Evolutionary conservation across 2,113 vertebrate genomes (phyloP), one percentile per base, ranked within the genome.

Genomic region (Gymnarchus niloticus): DNA sequence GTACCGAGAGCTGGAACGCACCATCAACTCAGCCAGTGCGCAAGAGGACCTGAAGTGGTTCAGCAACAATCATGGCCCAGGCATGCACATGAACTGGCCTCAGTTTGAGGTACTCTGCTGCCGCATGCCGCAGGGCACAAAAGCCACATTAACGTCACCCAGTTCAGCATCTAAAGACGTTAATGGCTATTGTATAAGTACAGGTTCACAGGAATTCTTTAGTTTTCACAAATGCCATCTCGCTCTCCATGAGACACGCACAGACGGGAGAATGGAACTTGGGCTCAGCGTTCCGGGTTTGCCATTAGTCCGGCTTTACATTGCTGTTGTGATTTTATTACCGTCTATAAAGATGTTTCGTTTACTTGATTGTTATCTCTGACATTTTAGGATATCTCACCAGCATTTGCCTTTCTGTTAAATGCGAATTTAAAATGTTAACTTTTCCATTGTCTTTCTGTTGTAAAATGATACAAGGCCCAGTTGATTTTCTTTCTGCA

Each of bases 51-150:
- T 99, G n/a, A 95, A 95, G 89, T 99, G 96, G 97, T 99, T 99
- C 93, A 96, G 93, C 88, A 95, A 91, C 91, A 92, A 85, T 89
- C 94, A 95, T 0, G 98, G 98, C 46, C 97, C 97, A 0, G 97
- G 95, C 83, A 99, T 99, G 98, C 95, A 95, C 89, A 99, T 98
- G 97, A 99, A 96, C 91, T 98, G 98, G 98, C 98, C 97, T 41
- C 96, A 97, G 93, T 97, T 99, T 61, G 97, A 99, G 97, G 98
- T 99, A 91, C 44, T 23, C 9, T 80, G 46, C 17, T 37, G 44
- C 19, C 52, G 12, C 19, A 84, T 6, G 21, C 65, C 33, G 4
- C 33, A 37, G 33, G 14, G 14, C 65, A 14, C 19, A 17, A 33
- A 37, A 7, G 61, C 37, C 19, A 14, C 12, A 69, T 69, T 33